Percentiles rank a stretch among this genome's conserved stretches.
Conservation (phyloP, 2,888 invertebrate species). For the Polyommatus iphigenia region DNA sequence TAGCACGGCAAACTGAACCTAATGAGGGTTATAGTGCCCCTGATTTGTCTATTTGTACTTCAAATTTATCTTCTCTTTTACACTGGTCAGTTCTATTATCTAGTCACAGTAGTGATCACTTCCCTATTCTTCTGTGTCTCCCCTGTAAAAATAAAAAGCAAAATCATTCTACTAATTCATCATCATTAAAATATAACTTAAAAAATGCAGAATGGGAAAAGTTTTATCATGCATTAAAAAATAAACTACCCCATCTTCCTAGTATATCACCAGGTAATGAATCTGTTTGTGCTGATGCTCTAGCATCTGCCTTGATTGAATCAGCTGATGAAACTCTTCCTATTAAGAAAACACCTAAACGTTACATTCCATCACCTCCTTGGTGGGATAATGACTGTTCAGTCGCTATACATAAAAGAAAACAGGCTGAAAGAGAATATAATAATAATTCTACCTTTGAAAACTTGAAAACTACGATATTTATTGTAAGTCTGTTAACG, state of each 20-base stretch:
- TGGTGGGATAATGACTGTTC: too few relatives aligned
- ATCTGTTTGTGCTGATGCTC: background rate
- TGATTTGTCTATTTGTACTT: background rate
- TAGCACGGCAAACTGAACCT: background rate
- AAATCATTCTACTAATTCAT: background rate
- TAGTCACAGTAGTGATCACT: constrained; percentile 30
- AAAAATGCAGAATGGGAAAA: constrained; percentile 23
- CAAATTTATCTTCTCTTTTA: constrained; percentile 9
- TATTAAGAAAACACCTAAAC: too few relatives aligned
- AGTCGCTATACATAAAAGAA: too few relatives aligned
- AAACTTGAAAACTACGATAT: too few relatives aligned
- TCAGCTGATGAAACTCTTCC: too few relatives aligned
- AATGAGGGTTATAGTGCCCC: background rate
- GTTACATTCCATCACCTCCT: too few relatives aligned
- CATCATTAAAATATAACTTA: constrained; percentile 19
- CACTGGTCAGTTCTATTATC: constrained; percentile 12
- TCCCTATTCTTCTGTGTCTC: constrained; percentile 2
- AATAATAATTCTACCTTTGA: too few relatives aligned
- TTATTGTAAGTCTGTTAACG: too few relatives aligned
- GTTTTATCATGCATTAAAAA: constrained; percentile 14
- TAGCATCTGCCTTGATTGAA: too few relatives aligned
- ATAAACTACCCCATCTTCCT: background rate
- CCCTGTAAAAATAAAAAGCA: constrained; percentile 16
- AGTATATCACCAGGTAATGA: background rate
- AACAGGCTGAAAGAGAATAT: too few relatives aligned